Base-by-base conservation (phyloP, 2,888 invertebrate genomes). In the Cepaea hortensis region DNA sequence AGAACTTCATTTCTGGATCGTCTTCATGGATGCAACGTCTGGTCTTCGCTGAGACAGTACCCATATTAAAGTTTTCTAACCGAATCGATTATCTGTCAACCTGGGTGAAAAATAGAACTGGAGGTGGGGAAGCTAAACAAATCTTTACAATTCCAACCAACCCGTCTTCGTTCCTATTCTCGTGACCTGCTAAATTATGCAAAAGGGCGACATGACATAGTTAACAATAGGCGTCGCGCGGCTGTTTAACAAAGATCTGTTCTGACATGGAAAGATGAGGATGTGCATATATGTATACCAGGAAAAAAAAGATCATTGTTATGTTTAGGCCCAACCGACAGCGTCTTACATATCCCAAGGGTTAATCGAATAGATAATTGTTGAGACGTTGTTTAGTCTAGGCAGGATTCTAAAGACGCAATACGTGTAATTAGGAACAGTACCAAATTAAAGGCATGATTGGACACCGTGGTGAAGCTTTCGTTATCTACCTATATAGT, bases 341-440 rank as follows among this genome's bases (percentile, higher is more conserved):
- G 61, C n/a, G 23, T 61, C 23, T 61, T 61, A n/a, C 6, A 13
- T 55, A 79, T 79, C 77, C 11, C n/a, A 61, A 3, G 77, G 77
- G 77, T 79, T 79, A 79, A 79, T 79, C 61, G 77, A 79, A 79
- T 79, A 61, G 77, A 79, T 79, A 79, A 79, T 79, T 79, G 77
- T 7, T 23, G 20, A n/a, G 61, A 23, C 61, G 6, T 23, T 79
- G 77, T 79, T 79, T 79, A 79, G 77, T 79, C 77, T 79, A 23
- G 20, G 23, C 48, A 48, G 11, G 72, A 23, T 72, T 11, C 23
- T 23, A n/a, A 35, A 35, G 35, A 35, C 35, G 35, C 35, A 35
- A 35, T 35, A 35, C 35, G 35, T 35, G 35, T 35, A 35, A 35
- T 35, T 35, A 35, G 35, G 35, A 35, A 35, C 35, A 35, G 35